phyloP scores from a whole-genome alignment of 2,113 vertebrate genomes.

The Leptobrachium leishanense region DNA sequence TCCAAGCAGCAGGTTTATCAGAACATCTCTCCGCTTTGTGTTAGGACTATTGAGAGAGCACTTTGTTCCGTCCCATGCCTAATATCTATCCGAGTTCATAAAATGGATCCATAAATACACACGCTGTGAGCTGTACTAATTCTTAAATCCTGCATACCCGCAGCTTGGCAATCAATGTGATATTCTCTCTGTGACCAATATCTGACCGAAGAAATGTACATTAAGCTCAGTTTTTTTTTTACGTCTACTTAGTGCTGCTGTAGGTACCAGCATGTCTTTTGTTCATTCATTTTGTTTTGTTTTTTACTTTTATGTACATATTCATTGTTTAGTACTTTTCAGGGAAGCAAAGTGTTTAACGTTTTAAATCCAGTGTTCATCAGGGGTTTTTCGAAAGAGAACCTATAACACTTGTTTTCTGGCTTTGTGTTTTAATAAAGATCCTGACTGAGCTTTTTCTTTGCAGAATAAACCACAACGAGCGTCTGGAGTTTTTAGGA shows the following conservation, averaged over 20 bases:
- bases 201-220: slow-evolving; percentile 7
- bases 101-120: slow-evolving; percentile 38
- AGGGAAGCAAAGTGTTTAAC: slow-evolving; percentile 6
- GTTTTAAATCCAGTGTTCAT: not conserved
- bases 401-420: not conserved
- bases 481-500: slow-evolving; percentile 96
- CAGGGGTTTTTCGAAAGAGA: not conserved
- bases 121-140: slow-evolving; percentile 34
- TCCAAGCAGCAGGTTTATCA: not conserved
- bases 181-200: slow-evolving; percentile 26
- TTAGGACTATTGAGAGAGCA: not conserved
- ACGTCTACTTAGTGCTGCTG: slow-evolving; percentile 5
- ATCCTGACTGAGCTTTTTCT: slow-evolving; percentile 15
- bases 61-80: not conserved
- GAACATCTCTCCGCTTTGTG: not conserved
- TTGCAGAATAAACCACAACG: slow-evolving; percentile 96
- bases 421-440: not conserved
- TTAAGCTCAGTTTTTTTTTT: slow-evolving; percentile 16
- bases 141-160: slow-evolving; percentile 16
- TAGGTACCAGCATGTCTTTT: slow-evolving; percentile 7
- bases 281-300: not conserved
- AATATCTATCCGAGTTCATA: slow-evolving; percentile 3
- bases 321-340: slow-evolving; percentile 11
- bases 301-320: not conserved
- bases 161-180: slow-evolving; percentile 35